A percentile compares a stretch with the other conserved stretches of the same genome.
These are phyloP conservation scores for Cerceris rybyensis DNA, from an alignment of 2,888 invertebrate species.

Conservation along the genomic window DNA sequence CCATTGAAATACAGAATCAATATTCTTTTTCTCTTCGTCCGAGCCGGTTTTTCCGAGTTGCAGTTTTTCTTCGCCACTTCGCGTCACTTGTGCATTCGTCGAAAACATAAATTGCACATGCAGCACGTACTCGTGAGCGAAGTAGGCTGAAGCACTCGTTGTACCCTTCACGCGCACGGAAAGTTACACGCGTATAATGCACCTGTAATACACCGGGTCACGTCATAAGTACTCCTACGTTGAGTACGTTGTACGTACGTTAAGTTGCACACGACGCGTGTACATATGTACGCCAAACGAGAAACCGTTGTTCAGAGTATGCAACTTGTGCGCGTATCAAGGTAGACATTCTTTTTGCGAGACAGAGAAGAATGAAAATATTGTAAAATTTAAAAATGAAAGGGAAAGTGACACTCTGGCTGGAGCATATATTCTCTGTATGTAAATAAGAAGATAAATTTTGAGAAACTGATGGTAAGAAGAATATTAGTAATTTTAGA, in stretches of 20 bases:
- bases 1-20: no score
- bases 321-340: constrained; percentile 6
- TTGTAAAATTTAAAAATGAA: no score
- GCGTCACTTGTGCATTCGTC: constrained; percentile 40
- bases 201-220: constrained; percentile 64
- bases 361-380: neutral
- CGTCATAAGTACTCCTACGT: constrained; percentile 57
- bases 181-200: constrained; percentile 68
- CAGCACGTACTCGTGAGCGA: constrained; percentile 56
- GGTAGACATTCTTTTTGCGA: neutral
- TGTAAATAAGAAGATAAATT: no score
- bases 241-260: constrained; percentile 41
- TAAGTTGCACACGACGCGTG: constrained; percentile 22
- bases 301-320: constrained; percentile 22
- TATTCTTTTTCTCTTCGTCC: no score
- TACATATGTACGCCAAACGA: constrained; percentile 26
- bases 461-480: no score
- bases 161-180: constrained; percentile 66
- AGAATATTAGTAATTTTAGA: no score
- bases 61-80: constrained; percentile 44
- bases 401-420: no score
- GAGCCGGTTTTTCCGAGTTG: constrained; percentile 26
- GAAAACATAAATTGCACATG: constrained; percentile 68
- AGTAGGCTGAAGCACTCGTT: constrained; percentile 62
- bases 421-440: no score